Evolutionary conservation across 2,113 vertebrate genomes (phyloP), one percentile per base, ranked within the genome.

Genomic region (Odocoileus virginianus): DNA sequence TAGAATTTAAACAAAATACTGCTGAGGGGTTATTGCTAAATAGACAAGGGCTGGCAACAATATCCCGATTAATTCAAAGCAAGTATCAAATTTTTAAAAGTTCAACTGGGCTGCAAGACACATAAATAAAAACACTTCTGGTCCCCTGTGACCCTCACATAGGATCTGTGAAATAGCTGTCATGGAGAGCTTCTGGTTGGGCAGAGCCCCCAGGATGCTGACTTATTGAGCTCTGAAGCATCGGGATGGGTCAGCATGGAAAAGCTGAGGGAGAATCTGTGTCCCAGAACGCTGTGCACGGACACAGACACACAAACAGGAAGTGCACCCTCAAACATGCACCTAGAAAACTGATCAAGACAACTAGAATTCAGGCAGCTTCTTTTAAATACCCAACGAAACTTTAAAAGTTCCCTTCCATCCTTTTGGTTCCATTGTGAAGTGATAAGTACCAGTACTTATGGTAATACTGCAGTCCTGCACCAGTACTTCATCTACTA

Each of bases 281-380:
- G 45, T 19, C 17, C 43, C 52, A 88, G 7, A 21, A 57, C 0
- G 0, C 36, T 71, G 7, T 2, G 1, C 6, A 36, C 23, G 36
- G 36, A 7, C 57, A 55, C 50, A 36, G 78, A 43, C 61, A 58
- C 17, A 3, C 17, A 14, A 28, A 50, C 1, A 33, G 4, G 2
- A 90, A 79, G 28, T 9, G 3, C 19, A 84, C 55, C 60, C 30
- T 28, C 57, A 85, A 61, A 81, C 17, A 21, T 4, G 2, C 45
- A 7, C 47, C 57, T 23, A 23, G 43, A 87, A 50, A 95, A 67
- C 11, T 28, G 10, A 52, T 45, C 11, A 13, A 61, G 45, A 58
- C 17, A 13, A 57, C 15, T 13, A 61, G 81, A 16, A 87, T 27
- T 85, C 7, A 67, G 45, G 23, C 14, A 79, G 47, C 12, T 92